Conservation (phyloP, 2,113 vertebrate species). For the Festucalex cinctus region DNA sequence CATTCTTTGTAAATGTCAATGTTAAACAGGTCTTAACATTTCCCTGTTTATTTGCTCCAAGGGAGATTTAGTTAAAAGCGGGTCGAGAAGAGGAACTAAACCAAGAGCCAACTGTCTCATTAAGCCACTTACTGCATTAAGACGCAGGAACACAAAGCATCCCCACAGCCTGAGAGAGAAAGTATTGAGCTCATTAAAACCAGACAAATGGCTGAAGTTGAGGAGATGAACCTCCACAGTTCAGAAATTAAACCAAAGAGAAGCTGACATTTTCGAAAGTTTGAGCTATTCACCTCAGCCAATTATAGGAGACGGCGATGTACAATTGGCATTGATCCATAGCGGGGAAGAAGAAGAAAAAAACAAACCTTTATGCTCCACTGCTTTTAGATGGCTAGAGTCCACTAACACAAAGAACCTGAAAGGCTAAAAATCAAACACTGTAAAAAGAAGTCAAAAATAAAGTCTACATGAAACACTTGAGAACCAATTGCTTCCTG, state of each 20-base stretch:
- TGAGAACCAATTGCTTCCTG: too few species aligned
- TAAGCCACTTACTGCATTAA: conserved; percentile 36
- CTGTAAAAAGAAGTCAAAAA: too few species aligned
- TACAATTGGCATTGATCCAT: conserved; percentile 17
- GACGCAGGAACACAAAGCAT: conserved; percentile 26
- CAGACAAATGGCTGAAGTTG: conserved; percentile 25
- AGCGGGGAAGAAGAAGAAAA: conserved; percentile 10
- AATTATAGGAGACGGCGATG: neutral
- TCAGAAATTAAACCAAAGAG: neutral
- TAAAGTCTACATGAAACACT: too few species aligned
- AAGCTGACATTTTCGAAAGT: conserved; percentile 22
- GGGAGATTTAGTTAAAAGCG: conserved; percentile 1
- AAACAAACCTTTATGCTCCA: conserved; percentile 3
- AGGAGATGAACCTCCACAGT: conserved; percentile 4
- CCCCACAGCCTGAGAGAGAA: conserved; percentile 18
- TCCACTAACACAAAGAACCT: neutral
- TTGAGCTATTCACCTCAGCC: conserved; percentile 11
- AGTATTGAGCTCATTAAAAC: conserved; percentile 46
- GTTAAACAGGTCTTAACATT: neutral
- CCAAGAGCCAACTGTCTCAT: conserved; percentile 19
- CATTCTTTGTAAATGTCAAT: conserved; percentile 3
- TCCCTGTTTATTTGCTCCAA: conserved; percentile 1
- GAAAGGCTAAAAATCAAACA: too few species aligned
- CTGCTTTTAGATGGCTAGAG: neutral
- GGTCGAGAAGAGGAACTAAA: conserved; percentile 12